Base-by-base conservation (phyloP, 2,797 vertebrate genomes). In the Trachurus trachurus region DNA sequence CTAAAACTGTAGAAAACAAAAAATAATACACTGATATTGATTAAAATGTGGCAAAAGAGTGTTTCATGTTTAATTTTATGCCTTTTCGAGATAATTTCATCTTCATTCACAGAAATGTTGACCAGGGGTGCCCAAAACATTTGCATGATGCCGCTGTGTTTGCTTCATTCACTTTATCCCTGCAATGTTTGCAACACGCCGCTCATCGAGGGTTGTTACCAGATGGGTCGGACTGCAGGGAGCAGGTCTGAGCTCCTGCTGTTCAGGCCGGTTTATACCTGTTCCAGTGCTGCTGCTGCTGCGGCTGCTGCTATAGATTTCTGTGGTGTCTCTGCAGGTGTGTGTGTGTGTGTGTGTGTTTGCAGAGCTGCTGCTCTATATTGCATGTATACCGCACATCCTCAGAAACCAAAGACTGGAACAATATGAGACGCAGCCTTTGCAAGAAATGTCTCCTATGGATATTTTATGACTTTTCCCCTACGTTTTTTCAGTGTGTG, bases 201-300 rank as follows among this genome's bases (percentile, higher is more conserved):
- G n/a, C 50, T 52, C 50, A 22, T 22, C n/a, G 10, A 50, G 59
- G 59, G 52, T 73, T 70, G 31, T 58, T 54, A 71, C 6, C 78
- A 83, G 80, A 81, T 88, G 78, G 68, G 47, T 71, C 49, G 31
- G 62, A 57, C 80, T 64, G 75, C 72, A 66, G 75, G 77, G 58
- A 71, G 61, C 62, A 57, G 29, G 60, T 49, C 19, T 61, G 19
- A 58, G 53, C 62, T 58, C 42, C 61, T 54, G 52, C 57, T 72
- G 26, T 44, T 21, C 53, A 66, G n/a, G 21, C 58, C 26, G 9
- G 5, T 60, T 54, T 54, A 50, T 49, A 12, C 22, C 53, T 19
- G 29, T 65, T 21, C 66, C 26, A 58, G 1, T 59, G 45, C 19
- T 53, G 34, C 26, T 68, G 37, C 52, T 34, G 31, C 31, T 6